phyloP scores from a whole-genome alignment of 2,797 vertebrate species.

The Eulemur coronatus region DNA sequence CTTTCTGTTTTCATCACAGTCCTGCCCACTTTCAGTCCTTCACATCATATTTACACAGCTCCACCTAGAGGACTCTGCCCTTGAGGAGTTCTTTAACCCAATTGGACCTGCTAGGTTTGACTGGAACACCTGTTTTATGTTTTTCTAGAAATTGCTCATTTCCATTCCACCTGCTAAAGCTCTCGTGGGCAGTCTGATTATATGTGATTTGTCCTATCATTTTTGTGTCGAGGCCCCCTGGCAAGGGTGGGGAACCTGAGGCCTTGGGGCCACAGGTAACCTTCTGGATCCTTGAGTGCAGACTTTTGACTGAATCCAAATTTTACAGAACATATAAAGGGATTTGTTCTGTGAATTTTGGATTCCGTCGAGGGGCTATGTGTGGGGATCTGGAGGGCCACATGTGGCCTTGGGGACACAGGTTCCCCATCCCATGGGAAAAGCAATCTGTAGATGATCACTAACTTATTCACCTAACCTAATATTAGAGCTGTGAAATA shows the following conservation, averaged over 20 bases:
- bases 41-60: neutral
- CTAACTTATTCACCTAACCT: neutral
- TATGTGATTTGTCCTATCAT: neutral
- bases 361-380: neutral
- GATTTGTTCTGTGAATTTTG: neutral
- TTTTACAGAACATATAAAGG: neutral
- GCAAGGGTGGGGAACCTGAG: too few relatives aligned
- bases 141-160: neutral
- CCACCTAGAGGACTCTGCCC: neutral
- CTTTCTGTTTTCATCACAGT: neutral
- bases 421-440: neutral
- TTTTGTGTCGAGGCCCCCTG: neutral
- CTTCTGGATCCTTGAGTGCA: neutral
- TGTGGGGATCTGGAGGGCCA: neutral
- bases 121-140: neutral
- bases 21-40: neutral
- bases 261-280: neutral
- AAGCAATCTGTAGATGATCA: neutral
- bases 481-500: neutral
- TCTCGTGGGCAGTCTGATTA: neutral
- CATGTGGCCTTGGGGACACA: neutral
- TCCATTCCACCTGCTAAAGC: neutral
- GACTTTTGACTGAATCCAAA: neutral
- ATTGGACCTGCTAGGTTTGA: neutral
- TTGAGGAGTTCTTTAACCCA: neutral